phyloP scores from a whole-genome alignment of 53 echinoderm and acorn worm genomes.

The Zoroaster sp. region DNA sequence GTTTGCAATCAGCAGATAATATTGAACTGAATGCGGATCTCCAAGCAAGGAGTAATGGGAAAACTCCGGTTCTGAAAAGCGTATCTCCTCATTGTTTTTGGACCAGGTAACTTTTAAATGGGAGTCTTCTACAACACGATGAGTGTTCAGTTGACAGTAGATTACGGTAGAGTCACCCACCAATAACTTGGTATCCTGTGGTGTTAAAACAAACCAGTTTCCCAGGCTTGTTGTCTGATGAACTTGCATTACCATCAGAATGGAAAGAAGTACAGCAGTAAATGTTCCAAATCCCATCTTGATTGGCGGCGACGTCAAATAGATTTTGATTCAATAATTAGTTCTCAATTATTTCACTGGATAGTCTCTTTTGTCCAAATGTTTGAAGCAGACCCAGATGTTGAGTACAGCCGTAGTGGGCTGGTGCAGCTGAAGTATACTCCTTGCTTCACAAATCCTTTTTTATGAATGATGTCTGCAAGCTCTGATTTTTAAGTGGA shows the following conservation, averaged over 20 bases:
- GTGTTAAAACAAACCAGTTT: background rate
- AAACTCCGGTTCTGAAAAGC: conserved; percentile 4
- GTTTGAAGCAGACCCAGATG: no score
- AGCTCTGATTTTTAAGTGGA: background rate
- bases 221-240: background rate
- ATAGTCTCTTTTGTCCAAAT: background rate
- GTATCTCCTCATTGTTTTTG: conserved; percentile 3
- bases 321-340: background rate
- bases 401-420: background rate
- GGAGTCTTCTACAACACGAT: background rate
- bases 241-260: background rate
- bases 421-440: background rate
- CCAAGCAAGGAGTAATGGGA: conserved; percentile 23
- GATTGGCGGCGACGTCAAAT: background rate
- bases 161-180: conserved; percentile 11
- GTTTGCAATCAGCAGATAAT: conserved; percentile 35
- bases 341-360: background rate
- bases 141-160: conserved; percentile 27
- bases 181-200: background rate
- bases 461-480: background rate
- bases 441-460: background rate
- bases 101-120: conserved; percentile 39
- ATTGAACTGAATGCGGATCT: conserved; percentile 13
- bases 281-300: background rate
- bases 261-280: background rate